Evolutionary conservation across 2,113 vertebrate species (phyloP), one percentile per base, ranked within the genome.

Genomic region (Polypterus senegalus): DNA sequence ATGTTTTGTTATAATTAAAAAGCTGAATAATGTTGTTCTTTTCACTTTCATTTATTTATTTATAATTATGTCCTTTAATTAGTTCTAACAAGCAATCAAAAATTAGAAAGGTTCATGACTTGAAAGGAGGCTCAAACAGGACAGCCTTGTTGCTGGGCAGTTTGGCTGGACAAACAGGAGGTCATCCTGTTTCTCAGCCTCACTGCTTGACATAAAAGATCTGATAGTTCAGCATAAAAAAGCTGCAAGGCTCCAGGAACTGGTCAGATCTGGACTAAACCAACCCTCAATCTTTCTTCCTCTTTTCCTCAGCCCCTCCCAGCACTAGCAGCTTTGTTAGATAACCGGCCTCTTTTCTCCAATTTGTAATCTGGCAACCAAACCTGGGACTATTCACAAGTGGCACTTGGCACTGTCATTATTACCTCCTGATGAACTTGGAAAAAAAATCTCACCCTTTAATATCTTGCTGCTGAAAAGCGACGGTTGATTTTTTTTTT

Each of bases 201-300:
- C 6, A 45, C 63, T 53, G 46, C 46, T 45, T 60, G 7, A 65
- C 58, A 59, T 45, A 54, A 64, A 46, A 52, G 49, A 53, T 9
- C 4, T 43, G 49, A 53, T 43, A 55, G 49, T 43, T 43, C 49
- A 45, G 49, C 57, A 54, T 2, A 58, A 9, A 58, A 57, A 65
- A 65, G 9, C 55, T 53, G 55, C 48, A 62, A 54, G 60, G 53
- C 55, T 48, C 53, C 52, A 9, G 43, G 54, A 61, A 58, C 60
- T 66, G 60, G 65, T 46, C 46, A 46, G 46, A 66, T 66, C 65
- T 61, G 54, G 65, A 57, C 52, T 56, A 61, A 65, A 65, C 64
- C 64, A 57, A n/a, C 54, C 64, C 53, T 44, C 2, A 11, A 59
- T 59, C 57, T n/a, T 9, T 49, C 52, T 45, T 46, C 8, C 57